Evolutionary conservation across 2,888 invertebrate species (phyloP).

Genomic region (Synanthedon andrenaeformis): DNA sequence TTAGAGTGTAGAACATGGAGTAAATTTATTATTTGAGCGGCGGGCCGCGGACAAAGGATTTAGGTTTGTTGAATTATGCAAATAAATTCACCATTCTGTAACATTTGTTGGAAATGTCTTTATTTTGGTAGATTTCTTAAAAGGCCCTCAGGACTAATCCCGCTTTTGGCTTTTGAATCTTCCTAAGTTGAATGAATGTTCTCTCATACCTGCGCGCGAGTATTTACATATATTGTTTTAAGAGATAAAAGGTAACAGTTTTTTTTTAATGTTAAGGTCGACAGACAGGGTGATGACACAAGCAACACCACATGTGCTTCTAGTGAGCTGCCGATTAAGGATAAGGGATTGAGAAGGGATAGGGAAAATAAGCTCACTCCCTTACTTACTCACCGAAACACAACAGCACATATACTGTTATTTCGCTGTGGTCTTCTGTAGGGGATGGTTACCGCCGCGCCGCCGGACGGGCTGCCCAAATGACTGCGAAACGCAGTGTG

Average conservation of each 20-base stretch:
- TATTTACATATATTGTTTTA: constrained; percentile 20
- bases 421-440: no score
- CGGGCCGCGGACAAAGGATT: constrained; percentile 64
- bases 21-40: constrained; percentile 64
- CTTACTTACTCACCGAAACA: no score
- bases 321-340: no score
- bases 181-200: constrained; percentile 35
- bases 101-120: constrained; percentile 68
- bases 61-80: constrained; percentile 67
- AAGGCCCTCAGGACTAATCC: constrained; percentile 54
- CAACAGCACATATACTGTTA: no score
- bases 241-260: constrained; percentile 10
- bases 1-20: constrained; percentile 57
- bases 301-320: no score
- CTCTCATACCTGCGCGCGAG: constrained; percentile 26
- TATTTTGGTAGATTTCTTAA: constrained; percentile 64
- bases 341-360: no score
- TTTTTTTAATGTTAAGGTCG: no score
- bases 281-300: no score
- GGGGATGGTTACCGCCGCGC: no score
- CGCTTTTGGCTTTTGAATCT: constrained; percentile 48
- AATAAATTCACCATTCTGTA: constrained; percentile 69
- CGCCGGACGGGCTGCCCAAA: no score
- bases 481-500: no score
- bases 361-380: no score